Conservation (phyloP, 1,140 invertebrate genomes). For the Diuraphis noxia region DNA sequence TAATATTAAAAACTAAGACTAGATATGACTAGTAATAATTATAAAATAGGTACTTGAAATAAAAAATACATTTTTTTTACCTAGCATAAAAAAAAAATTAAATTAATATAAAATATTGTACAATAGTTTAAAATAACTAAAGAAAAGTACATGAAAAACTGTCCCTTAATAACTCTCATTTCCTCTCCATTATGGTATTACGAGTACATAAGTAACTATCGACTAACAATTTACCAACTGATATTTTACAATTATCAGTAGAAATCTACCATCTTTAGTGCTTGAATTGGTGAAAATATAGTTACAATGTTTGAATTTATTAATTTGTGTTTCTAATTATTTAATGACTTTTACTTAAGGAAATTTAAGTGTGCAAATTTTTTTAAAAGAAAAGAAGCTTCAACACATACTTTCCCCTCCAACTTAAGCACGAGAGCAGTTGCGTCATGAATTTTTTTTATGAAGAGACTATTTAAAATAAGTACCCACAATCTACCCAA, state of each 20-base stretch:
- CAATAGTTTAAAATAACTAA: neutral
- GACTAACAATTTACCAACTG: neutral
- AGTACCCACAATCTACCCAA: no score
- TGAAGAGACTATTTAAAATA: no score
- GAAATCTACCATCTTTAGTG: neutral
- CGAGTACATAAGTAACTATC: neutral
- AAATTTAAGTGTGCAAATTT: neutral
- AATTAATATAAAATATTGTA: neutral
- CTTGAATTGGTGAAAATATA: neutral
- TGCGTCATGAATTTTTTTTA: no score
- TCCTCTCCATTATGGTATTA: no score
- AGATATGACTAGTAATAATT: neutral
- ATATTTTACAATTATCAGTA: neutral
- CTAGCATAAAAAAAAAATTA: neutral
- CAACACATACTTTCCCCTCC: neutral
- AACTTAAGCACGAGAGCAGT: neutral
- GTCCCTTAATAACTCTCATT: neutral
- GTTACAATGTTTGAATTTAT: neutral
- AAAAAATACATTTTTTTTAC: neutral
- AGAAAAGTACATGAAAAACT: neutral
- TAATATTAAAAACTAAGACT: slow-evolving; percentile 9
- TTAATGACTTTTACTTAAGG: neutral
- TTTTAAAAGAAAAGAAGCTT: neutral
- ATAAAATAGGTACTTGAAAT: neutral
- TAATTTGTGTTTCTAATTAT: neutral